Evolutionary conservation across 2,797 vertebrate species (phyloP), one percentile per base, ranked within the genome.

Genomic region (Calcarius lapponicus): DNA sequence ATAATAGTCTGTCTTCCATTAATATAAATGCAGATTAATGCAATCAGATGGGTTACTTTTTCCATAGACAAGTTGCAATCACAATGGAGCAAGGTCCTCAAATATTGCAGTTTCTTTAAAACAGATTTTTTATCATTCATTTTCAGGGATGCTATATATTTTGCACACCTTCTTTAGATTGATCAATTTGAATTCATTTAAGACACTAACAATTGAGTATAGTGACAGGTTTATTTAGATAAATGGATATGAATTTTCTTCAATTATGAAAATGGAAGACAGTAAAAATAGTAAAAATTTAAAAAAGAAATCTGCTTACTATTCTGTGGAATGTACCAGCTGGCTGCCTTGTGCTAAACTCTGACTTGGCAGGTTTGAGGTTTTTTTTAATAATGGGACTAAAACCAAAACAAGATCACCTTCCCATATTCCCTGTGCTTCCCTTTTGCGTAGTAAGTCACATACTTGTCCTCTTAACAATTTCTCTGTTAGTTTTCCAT

Each of bases 21-120:
- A 93, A 86, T 86, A 88, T 80, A 88, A 95, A 95, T 92, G 74
- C 83, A 92, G 80, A 95, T 90, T 90, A 94, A 88, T 67, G 80
- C 57, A 86, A 48, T 95, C 71, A 92, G n/a, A 76, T n/a, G 31
- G 48, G 60, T 76, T 90, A 71, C 67, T 79, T 95, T 93, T 93
- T 64, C 66, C 25, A 21, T 11, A 64, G 47, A 54, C 18, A 74
- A 67, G 64, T 71, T 82, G 22, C n/a, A 85, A 71, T 67, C 57
- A 76, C 70, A 76, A 34, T 31, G 40, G 71, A 50, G 10, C 69
- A 74, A 0, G 0, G 45, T 67, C 72, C 65, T 93, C 57, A 86
- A 78, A 86, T 88, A 84, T 12, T 11, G 2, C 1, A 3, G 22
- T 76, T 95, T 93, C 66, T 67, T 76, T 73, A 84, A 70, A 96